Percentiles rank a stretch among this genome's conserved stretches.
These are phyloP conservation scores for Agonopterix alstromeriana DNA, from an alignment of 2,888 invertebrate genomes.

Conservation along the genomic window DNA sequence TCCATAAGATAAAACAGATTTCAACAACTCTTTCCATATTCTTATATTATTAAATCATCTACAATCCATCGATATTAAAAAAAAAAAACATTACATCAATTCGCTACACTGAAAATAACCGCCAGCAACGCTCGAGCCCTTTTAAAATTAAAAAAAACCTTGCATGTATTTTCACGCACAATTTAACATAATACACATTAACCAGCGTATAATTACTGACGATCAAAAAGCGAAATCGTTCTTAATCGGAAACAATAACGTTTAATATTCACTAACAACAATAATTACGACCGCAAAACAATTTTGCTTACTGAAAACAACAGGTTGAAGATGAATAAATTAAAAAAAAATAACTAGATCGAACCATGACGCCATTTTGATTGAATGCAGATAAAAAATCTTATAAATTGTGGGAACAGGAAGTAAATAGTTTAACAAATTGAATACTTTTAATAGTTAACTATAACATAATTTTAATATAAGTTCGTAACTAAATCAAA, in stretches of 20 bases:
- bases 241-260: conserved; percentile 3
- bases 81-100: background rate
- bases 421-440: background rate
- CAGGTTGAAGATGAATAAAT: background rate
- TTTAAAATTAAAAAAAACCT: conserved; percentile 7
- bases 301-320: background rate
- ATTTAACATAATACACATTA: conserved; percentile 17
- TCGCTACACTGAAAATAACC: conserved; percentile 10
- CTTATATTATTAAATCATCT: too few species aligned
- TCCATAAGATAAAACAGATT: too few species aligned
- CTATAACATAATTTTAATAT: background rate
- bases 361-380: conserved; percentile 6
- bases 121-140: conserved; percentile 8
- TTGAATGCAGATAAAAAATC: conserved; percentile 8
- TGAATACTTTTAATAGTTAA: background rate
- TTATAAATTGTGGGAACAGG: conserved; percentile 2
- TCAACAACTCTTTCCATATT: too few species aligned
- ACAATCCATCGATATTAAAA: too few species aligned
- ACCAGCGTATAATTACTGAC: conserved; percentile 2
- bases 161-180: conserved; percentile 23
- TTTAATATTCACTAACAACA: background rate
- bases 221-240: background rate
- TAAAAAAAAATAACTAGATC: conserved; percentile 8
- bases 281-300: background rate
- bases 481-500: too few species aligned